Conservation (phyloP, 2,113 vertebrate species). For the Mystacornis crossleyi region DNA sequence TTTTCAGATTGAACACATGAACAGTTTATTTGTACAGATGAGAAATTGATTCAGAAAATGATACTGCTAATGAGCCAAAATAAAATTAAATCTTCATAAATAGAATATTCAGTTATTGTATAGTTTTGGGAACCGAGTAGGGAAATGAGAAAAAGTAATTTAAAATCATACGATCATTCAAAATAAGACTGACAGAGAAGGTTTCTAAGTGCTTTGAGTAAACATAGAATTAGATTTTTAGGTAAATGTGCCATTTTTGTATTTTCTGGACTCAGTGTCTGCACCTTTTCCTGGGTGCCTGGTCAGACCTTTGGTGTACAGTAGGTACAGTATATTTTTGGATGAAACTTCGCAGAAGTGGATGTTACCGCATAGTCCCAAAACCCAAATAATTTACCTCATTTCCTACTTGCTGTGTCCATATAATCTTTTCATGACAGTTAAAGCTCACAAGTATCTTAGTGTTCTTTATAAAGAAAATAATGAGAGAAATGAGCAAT, state of each 20-base stretch:
- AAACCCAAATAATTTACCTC: background rate
- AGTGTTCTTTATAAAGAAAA: background rate
- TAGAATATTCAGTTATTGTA: background rate
- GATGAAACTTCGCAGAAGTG: background rate
- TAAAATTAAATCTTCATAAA: conserved; percentile 49
- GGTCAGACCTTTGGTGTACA: background rate
- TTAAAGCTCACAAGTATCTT: background rate
- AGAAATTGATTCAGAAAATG: conserved; percentile 32
- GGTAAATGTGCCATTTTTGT: background rate
- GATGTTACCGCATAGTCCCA: background rate
- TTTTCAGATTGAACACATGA: conserved; percentile 22
- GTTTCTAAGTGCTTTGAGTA: conserved; percentile 49
- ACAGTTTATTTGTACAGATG: background rate
- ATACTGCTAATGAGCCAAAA: conserved; percentile 7
- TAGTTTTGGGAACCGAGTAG: background rate
- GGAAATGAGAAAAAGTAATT: conserved; percentile 52
- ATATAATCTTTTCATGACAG: background rate
- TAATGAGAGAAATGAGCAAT: background rate
- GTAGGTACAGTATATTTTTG: background rate
- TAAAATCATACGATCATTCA: conserved; percentile 24
- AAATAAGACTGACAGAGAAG: conserved; percentile 32
- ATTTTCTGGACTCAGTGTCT: background rate
- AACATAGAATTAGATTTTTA: background rate
- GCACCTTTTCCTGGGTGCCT: background rate
- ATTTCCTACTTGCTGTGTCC: background rate